Evolutionary conservation across 2,888 invertebrate species (phyloP), one percentile per base, ranked within the genome.

Genomic region (Tachina lurida): DNA sequence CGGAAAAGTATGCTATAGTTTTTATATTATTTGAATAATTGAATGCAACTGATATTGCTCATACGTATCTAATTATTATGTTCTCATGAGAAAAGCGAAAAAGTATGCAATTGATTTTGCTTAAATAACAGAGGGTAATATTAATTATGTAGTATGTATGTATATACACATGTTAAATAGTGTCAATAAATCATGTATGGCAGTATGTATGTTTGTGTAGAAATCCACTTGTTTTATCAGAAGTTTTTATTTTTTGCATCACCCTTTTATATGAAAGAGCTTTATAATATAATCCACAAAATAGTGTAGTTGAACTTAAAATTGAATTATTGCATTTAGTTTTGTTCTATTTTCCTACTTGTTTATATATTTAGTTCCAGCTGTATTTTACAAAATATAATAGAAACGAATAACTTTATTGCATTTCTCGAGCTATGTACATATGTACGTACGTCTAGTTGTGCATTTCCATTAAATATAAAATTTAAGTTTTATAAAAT

Each of bases 251-350:
- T 31, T 31, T 13, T 67, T 52, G 41, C 41, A 3, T 9, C 10
- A n/a, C 74, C 41, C 67, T 67, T n/a, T 41, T 58, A 15, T 54
- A n/a, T 17, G 12, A 17, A 17, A 39, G 3, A 39, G 62, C 58
- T 41, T 58, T 62, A 63, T 17, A 54, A 45, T 62, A 43, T 68
- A 56, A 58, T 45, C 19, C 41, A 63, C 15, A 63, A 22, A 74
- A 62, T 80, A 49, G 49, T 75, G 76, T 58, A 83, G 83, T 83
- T 86, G 70, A 83, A 86, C 83, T 86, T 86, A 56, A 86, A 86
- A 86, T 83, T 86, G 79, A 86, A 80, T 86, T 83, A 86, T 86
- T 83, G 79, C 79, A 73, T 86, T 86, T 79, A 73, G 67, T 83
- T 79, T 76, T 63, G 43, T 82, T 67, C 62, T 47, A 56, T 62